Conservation (phyloP, 2,888 invertebrate genomes). For the Drosophila tanythrix region DNA sequence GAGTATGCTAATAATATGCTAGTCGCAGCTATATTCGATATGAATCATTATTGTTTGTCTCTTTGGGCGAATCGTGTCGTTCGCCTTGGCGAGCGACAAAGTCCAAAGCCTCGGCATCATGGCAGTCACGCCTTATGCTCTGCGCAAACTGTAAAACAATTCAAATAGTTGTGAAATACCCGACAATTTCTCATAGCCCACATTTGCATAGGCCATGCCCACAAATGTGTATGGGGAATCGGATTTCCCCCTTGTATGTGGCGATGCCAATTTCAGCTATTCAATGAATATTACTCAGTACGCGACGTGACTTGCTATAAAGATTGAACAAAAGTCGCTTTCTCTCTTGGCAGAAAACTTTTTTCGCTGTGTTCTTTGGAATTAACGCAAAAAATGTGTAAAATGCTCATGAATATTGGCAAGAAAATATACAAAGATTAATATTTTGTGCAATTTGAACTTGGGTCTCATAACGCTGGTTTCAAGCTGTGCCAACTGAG, state of each 20-base stretch:
- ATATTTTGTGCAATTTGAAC: no score
- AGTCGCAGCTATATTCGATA: slow-evolving; percentile 25
- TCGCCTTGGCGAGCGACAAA: slow-evolving; percentile 39
- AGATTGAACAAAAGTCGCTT: neutral
- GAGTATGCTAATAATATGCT: slow-evolving; percentile 65
- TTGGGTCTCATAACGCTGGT: neutral
- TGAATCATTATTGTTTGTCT: slow-evolving; percentile 61
- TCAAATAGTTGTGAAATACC: slow-evolving; percentile 42
- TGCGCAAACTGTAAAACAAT: slow-evolving; percentile 36
- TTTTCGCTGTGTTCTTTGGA: slow-evolving; percentile 50
- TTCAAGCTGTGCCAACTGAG: neutral
- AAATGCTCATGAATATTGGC: slow-evolving; percentile 14
- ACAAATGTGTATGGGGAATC: slow-evolving; percentile 16
- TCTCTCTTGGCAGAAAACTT: slow-evolving; percentile 4
- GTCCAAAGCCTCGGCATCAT: slow-evolving; percentile 12
- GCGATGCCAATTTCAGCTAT: slow-evolving; percentile 30
- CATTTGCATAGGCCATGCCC: slow-evolving; percentile 42
- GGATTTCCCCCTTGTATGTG: slow-evolving; percentile 48
- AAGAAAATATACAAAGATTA: neutral
- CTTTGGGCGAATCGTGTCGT: slow-evolving; percentile 24
- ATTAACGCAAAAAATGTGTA: slow-evolving; percentile 41
- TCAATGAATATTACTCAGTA: slow-evolving; percentile 52
- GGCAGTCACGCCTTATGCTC: slow-evolving; percentile 57
- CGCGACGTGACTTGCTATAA: slow-evolving; percentile 46
- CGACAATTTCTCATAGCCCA: slow-evolving; percentile 17